phyloP scores from a whole-genome alignment of 2,113 vertebrate species.

The Lutjanus erythropterus region DNA sequence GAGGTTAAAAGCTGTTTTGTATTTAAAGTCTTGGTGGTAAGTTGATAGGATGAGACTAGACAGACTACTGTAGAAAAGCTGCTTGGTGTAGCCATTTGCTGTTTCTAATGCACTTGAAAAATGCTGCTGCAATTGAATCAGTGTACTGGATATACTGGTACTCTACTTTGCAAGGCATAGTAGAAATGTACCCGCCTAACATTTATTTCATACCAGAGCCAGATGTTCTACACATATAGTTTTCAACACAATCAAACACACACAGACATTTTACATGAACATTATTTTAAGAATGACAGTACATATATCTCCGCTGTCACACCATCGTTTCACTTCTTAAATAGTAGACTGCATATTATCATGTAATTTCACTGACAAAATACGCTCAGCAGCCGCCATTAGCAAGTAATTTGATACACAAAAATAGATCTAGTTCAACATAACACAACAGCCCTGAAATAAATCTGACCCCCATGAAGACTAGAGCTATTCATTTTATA shows the following conservation, averaged over 20 bases:
- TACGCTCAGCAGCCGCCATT: neutral
- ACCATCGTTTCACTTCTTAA: neutral
- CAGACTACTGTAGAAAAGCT: neutral
- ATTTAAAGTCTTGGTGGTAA: conserved; percentile 19
- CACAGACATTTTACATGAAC: neutral
- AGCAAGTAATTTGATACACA: neutral
- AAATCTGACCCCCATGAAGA: neutral
- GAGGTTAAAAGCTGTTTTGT: conserved; percentile 6
- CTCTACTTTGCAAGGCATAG: neutral
- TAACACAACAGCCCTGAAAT: neutral
- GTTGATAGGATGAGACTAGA: neutral
- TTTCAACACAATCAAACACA: neutral
- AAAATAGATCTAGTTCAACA: neutral
- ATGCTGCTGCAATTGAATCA: conserved; percentile 1
- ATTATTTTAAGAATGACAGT: neutral
- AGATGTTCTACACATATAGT: neutral
- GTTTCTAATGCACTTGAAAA: conserved; percentile 14
- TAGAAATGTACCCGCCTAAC: neutral
- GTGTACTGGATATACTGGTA: neutral
- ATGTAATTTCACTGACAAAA: neutral
- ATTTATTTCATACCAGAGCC: neutral
- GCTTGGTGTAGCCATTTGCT: neutral
- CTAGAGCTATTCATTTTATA: neutral
- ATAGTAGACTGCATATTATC: neutral
- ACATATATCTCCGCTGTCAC: neutral